Percentiles rank a stretch among this genome's conserved stretches.
Evolutionary conservation across 2,888 invertebrate genomes (phyloP).

Genomic region (Rhamnusium bicolor): DNA sequence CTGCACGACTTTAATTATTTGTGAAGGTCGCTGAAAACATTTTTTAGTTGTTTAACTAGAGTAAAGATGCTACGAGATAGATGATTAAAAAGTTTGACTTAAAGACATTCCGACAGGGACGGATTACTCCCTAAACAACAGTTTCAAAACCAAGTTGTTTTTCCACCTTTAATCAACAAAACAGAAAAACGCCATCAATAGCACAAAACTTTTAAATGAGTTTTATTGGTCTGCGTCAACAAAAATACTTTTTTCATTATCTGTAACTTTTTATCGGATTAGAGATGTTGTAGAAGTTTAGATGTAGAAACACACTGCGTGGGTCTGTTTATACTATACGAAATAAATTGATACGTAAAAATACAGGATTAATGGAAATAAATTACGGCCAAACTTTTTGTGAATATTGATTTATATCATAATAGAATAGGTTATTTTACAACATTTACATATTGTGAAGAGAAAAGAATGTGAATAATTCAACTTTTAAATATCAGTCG

Average conservation of each 20-base stretch:
- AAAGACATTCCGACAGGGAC: slow-evolving; percentile 11
- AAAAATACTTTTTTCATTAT: slow-evolving; percentile 2
- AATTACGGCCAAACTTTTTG: too few relatives aligned
- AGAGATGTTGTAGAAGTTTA: neutral
- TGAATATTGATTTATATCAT: too few relatives aligned
- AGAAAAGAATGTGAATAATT: too few relatives aligned
- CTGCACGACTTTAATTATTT: slow-evolving; percentile 17
- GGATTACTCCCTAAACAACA: neutral
- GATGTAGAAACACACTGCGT: neutral
- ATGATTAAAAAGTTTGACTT: slow-evolving; percentile 17
- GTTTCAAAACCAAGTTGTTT: neutral
- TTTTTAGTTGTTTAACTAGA: slow-evolving; percentile 13
- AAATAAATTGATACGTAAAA: neutral
- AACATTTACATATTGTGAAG: too few relatives aligned
- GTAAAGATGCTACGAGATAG: slow-evolving; percentile 11
- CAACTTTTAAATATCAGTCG: too few relatives aligned
- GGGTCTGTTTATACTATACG: neutral
- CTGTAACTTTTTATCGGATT: slow-evolving; percentile 6
- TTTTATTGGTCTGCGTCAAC: neutral
- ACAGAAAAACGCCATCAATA: slow-evolving; percentile 5
- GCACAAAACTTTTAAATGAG: slow-evolving; percentile 9
- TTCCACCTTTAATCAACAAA: slow-evolving; percentile 15
- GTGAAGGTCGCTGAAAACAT: slow-evolving; percentile 19
- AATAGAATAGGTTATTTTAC: too few relatives aligned
- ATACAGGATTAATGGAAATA: too few relatives aligned